Evolutionary conservation across 2,888 invertebrate genomes (phyloP).

Genomic region (Junonia oenone): DNA sequence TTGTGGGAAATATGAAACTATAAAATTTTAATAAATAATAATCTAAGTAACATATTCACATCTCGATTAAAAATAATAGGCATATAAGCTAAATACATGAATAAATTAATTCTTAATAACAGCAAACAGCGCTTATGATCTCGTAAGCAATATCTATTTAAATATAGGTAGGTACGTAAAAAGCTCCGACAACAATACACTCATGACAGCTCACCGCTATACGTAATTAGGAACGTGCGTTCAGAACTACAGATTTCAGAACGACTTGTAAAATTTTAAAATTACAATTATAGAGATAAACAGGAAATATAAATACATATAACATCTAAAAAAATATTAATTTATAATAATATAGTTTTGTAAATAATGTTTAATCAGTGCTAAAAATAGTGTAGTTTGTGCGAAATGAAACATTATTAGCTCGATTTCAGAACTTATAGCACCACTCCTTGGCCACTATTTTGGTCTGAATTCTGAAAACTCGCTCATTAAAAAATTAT

Average conservation of each 20-base stretch:
- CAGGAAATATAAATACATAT: background rate
- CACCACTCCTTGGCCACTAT: constrained; percentile 42
- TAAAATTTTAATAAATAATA: background rate
- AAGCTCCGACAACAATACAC: constrained; percentile 30
- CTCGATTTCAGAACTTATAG: constrained; percentile 13
- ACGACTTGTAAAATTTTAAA: background rate
- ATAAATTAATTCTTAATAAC: background rate
- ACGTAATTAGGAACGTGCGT: constrained; percentile 38
- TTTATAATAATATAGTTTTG: background rate
- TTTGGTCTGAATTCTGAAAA: constrained; percentile 32
- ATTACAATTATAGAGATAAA: background rate
- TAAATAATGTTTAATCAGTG: background rate
- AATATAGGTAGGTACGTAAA: background rate
- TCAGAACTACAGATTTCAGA: constrained; percentile 22
- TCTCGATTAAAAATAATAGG: background rate
- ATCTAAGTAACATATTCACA: too few species aligned
- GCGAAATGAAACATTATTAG: constrained; percentile 10
- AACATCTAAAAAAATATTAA: background rate
- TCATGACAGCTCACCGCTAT: constrained; percentile 35
- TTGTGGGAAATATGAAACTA: background rate
- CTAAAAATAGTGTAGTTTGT: background rate
- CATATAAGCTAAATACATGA: background rate
- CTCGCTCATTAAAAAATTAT: constrained; percentile 12
- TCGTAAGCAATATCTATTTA: background rate
- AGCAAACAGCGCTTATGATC: background rate